Base-by-base conservation (phyloP, 1,140 invertebrate species). In the Platyscapa corneri region DNA sequence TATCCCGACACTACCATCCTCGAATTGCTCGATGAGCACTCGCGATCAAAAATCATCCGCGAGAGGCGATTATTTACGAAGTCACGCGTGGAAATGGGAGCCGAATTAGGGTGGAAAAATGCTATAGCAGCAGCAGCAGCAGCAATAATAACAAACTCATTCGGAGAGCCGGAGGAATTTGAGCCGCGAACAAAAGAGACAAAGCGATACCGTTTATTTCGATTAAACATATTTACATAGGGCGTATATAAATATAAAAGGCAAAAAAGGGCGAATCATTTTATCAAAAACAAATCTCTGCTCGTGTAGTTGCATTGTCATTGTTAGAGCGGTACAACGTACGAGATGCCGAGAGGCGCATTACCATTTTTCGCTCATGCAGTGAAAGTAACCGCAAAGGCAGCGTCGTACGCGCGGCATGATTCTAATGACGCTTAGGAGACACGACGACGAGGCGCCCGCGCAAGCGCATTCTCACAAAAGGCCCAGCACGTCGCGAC, bases 321-420 rank as follows among this genome's bases (percentile, higher is more conserved):
- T 80, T 74, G 83, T 85, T 72, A 60, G 42, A 10, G 72, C 49
- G 32, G n/a, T 37, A 70, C 30, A 14, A 82, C 67, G 49, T 34
- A 74, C 6, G 64, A 32, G 39, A 80, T 67, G 56, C 56, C 56
- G 60, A 46, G 60, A 16, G 34, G 64, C 34, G 77, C 60, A 85
- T 85, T 85, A 85, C 42, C 78, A 86, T 86, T 86, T 85, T 81
- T 86, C 74, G 79, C 84, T 60, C 30, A 67, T 53, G 64, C 77
- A 86, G 84, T 86, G 84, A 86, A 86, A 86, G 84, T 86, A 82
- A 64, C 27, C 46, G 65, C 32, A n/a, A 39, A 16, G 18, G 3
- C 82, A 37, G 64, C 39, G 46, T n/a, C n/a, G n/a, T n/a, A n/a
- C n/a, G 65, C n/a, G 67, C n/a, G 60, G 78, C 60, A 56, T 67